These are phyloP conservation scores for Manis pentadactyla DNA, from an alignment of 2,797 vertebrate species.

Conservation along the genomic window DNA sequence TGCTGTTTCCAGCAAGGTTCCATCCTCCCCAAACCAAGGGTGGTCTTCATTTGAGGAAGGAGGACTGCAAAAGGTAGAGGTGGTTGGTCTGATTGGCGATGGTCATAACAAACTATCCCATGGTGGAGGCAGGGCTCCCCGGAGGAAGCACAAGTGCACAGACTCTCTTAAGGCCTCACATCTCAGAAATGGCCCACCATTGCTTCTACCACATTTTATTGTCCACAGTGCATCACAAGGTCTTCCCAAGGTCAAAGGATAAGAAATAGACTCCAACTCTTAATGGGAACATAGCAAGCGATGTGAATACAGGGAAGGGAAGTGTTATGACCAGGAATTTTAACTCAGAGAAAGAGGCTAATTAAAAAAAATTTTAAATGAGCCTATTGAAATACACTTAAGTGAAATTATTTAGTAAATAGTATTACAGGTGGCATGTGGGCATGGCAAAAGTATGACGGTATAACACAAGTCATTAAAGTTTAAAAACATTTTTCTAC, in stretches of 20 bases:
- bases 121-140: background rate
- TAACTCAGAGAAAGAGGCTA: background rate
- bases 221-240: background rate
- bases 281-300: background rate
- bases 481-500: background rate
- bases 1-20: background rate
- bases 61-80: background rate
- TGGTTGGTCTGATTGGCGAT: background rate
- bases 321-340: background rate
- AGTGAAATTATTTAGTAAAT: background rate
- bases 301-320: background rate
- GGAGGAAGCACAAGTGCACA: background rate
- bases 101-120: background rate
- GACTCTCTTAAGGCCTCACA: background rate
- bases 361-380: conserved; percentile 9
- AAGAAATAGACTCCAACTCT: background rate
- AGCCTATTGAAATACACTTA: background rate
- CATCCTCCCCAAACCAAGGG: background rate
- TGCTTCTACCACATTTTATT: background rate
- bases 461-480: background rate
- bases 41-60: background rate
- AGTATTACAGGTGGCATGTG: background rate
- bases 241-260: background rate
- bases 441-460: background rate
- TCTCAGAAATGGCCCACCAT: background rate